Base-by-base conservation (phyloP, 1,140 invertebrate genomes). In the Lasioglossum albipes region DNA sequence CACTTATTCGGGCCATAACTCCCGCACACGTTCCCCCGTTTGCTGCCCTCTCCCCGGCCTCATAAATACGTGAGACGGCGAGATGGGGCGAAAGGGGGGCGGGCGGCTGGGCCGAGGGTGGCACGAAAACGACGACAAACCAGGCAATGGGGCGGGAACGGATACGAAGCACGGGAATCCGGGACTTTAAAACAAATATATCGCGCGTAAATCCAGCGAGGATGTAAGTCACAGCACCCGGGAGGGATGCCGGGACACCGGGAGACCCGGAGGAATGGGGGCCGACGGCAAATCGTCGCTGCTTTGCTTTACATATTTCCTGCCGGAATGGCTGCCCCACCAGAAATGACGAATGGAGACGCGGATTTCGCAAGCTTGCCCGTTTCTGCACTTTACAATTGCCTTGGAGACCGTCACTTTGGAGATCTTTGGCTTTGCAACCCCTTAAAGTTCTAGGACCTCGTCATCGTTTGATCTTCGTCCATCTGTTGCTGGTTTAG, bases 141-240 rank as follows among this genome's bases (percentile, higher is more conserved):
- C 72, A 59, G 76, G 75, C 67, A 84, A 61, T 45, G 57, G 76
- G 78, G 78, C 65, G 70, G 71, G 64, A 77, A 67, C 82, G 76
- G 80, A 83, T 78, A 57, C 71, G 71, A 67, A 67, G 66, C 65
- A 75, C 74, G 79, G 71, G 88, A 90, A 88, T 91, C 89, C 86
- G 87, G 89, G 90, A 93, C 90, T 92, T 93, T 92, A 93, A 92
- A 93, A 93, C 92, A 93, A 93, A 93, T 92, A 93, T 93, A 93
- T 93, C 91, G 91, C 91, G 88, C 90, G 91, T 93, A 93, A 92
- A 93, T 92, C 91, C 91, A 92, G 82, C 89, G 59, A 84, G 86
- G 86, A 90, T 90, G 86, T 90, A 87, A 84, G 85, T 83, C 79
- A 77, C 13, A 45, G 41, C 49, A 2, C 5, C 62, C 45, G 80